Base-by-base conservation (phyloP, 2,888 invertebrate species). In the Drosophila nigricruria region DNA sequence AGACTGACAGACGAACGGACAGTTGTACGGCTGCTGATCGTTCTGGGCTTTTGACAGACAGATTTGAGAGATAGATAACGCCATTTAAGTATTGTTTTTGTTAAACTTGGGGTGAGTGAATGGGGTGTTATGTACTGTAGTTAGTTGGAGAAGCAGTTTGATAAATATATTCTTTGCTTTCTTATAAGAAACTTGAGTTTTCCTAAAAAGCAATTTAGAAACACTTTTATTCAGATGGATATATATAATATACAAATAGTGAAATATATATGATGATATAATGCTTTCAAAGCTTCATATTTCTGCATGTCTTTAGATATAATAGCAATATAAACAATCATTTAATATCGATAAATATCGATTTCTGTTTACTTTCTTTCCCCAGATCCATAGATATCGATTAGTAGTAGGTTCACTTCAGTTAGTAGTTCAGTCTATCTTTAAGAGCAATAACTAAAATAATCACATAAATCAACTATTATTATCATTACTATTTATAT, bases 21-120 rank as follows among this genome's bases (percentile, higher is more conserved):
- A 75, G 67, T 87, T 87, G 72, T 89, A 75, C 70, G 81, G 87
- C 84, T 82, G 80, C 83, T 62, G 73, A 67, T 73, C 71, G 67
- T 77, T 77, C 67, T 59, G 52, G 53, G 65, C 63, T 45, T 65
- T 64, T 75, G 70, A 75, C 72, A 72, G 61, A 49, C 67, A 65
- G 72, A 73, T 71, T 70, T 67, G 50, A 79, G 60, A 60, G 36
- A 49, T 57, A 67, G 67, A 89, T 89, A 79, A 73, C 57, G 71
- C 40, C 53, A 71, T 59, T 60, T 73, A 58, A 36, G 38, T 59
- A 43, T 38, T 38, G 34, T 12, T 30, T 2, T 18, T 47, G 18
- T n/a, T 0, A 0, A 43, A 57, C 14, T 3, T n/a, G 5, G 1
- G 4, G 6, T n/a, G 3, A 2, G 5, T 1, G 20, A 14, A 30